These are phyloP conservation scores for Leptinotarsa lineolata DNA, from an alignment of 1,140 invertebrate genomes.

Conservation along the genomic window DNA sequence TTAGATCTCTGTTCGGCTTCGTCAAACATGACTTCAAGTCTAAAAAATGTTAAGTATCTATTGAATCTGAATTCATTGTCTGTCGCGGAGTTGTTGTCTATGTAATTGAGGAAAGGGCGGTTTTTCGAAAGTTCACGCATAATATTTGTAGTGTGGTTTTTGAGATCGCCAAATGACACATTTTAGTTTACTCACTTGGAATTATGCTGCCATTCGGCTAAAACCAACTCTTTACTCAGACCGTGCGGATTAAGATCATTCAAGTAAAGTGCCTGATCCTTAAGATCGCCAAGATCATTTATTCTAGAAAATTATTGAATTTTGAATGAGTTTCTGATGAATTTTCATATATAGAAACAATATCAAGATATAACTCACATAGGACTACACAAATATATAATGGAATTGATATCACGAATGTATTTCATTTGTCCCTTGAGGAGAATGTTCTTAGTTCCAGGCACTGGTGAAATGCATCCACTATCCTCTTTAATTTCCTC, in stretches of 20 bases:
- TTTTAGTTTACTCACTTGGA: slow-evolving; percentile 63
- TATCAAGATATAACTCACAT: slow-evolving; percentile 65
- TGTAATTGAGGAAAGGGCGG: no score
- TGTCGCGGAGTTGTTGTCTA: no score
- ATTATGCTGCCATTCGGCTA: slow-evolving; percentile 86
- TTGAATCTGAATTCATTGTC: background rate
- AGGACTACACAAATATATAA: slow-evolving; percentile 85
- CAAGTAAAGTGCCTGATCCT: slow-evolving; percentile 75
- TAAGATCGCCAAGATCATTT: slow-evolving; percentile 80
- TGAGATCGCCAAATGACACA: no score
- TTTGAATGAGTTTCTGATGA: background rate
- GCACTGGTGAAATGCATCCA: slow-evolving; percentile 13
- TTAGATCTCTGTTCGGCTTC: slow-evolving; percentile 74
- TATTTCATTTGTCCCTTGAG: slow-evolving; percentile 85
- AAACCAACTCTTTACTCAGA: slow-evolving; percentile 79
- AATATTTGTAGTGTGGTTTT: no score
- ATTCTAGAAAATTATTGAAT: slow-evolving; percentile 63
- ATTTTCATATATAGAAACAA: background rate
- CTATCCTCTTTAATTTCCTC: slow-evolving; percentile 22
- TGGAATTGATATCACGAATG: slow-evolving; percentile 74
- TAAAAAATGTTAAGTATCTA: slow-evolving; percentile 43
- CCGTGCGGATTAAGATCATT: slow-evolving; percentile 88
- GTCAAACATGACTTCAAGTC: slow-evolving; percentile 81
- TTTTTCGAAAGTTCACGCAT: no score
- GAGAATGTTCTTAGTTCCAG: slow-evolving; percentile 61